Conservation (phyloP, 2,888 invertebrate genomes). For the Hyposoter didymator region DNA sequence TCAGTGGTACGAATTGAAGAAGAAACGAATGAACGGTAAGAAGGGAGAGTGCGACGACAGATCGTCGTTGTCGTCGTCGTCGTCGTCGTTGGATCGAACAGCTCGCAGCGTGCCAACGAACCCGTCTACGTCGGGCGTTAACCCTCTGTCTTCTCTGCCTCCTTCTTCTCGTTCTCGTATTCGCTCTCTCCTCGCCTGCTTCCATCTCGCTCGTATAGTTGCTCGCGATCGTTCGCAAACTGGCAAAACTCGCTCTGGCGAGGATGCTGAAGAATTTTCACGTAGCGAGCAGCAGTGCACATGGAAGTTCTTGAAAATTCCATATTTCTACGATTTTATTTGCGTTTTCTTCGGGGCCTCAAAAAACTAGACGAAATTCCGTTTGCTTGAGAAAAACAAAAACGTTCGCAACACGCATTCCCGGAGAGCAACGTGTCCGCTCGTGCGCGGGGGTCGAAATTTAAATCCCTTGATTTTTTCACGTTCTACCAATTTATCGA, state of each 20-base stretch:
- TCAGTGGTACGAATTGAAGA: conserved; percentile 60
- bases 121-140: conserved; percentile 70
- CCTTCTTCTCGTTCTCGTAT: conserved; percentile 45
- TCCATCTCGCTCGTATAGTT: conserved; percentile 27
- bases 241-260: conserved; percentile 61
- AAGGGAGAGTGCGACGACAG: conserved; percentile 59
- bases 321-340: conserved; percentile 10
- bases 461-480: too few species aligned
- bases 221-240: conserved; percentile 67
- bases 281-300: conserved; percentile 35
- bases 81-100: conserved; percentile 65
- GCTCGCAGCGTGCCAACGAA: conserved; percentile 68
- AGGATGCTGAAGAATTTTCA: conserved; percentile 63
- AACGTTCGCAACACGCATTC: not conserved
- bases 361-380: not conserved
- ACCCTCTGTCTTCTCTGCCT: conserved; percentile 63
- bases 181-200: conserved; percentile 36
- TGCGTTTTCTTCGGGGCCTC: too few species aligned
- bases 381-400: not conserved
- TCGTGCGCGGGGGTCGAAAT: too few species aligned
- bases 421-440: not conserved
- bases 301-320: conserved; percentile 28
- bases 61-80: conserved; percentile 19
- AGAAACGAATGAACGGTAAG: conserved; percentile 53
- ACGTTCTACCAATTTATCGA: not conserved